Base-by-base conservation (phyloP, 2,797 vertebrate species). In the Scarus forsteni region DNA sequence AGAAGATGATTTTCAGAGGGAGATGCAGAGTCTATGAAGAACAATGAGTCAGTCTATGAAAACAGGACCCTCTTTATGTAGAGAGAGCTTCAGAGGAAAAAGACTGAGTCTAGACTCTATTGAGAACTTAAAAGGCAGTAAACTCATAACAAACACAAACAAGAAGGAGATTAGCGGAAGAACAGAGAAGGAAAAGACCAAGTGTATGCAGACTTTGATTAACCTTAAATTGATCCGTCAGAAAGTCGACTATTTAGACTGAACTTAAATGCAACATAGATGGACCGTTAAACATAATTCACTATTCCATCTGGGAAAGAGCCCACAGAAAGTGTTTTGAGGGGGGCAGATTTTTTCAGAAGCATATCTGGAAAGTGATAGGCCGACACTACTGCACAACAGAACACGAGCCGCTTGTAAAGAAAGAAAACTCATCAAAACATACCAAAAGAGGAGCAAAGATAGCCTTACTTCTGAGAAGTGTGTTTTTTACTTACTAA, bases 101-200 rank as follows among this genome's bases (percentile, higher is more conserved):
- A 6, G 8, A 67, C n/a, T n/a, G n/a, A n/a, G n/a, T n/a, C n/a
- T n/a, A 63, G 45, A 18, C 3, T 78, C 35, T 66, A 81, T 2
- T 62, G 19, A 79, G 56, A 71, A 15, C 6, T n/a, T 60, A 62
- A 45, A 48, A 50, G 45, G 68, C 27, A 71, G 46, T 58, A 19
- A 72, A 71, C 10, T 67, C 52, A 60, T 8, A 13, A 36, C 40
- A 55, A 34, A 57, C 12, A 57, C 72, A 34, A 42, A 66, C 73
- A 49, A 3, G 60, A 66, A 10, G 68, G 15, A 40, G 43, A 73
- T 88, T 81, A 85, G 70, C 84, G 49, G 77, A 57, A 62, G 19
- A 45, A 85, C 15, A 75, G 50, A 69, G 11, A 1, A 19, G 73
- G 72, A 42, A 46, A 45, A 7, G 69, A 73, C 46, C 46, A 59